Evolutionary conservation across 2,113 vertebrate genomes (phyloP), one percentile per base, ranked within the genome.

Genomic region (Nothocercus nigrocapillus): DNA sequence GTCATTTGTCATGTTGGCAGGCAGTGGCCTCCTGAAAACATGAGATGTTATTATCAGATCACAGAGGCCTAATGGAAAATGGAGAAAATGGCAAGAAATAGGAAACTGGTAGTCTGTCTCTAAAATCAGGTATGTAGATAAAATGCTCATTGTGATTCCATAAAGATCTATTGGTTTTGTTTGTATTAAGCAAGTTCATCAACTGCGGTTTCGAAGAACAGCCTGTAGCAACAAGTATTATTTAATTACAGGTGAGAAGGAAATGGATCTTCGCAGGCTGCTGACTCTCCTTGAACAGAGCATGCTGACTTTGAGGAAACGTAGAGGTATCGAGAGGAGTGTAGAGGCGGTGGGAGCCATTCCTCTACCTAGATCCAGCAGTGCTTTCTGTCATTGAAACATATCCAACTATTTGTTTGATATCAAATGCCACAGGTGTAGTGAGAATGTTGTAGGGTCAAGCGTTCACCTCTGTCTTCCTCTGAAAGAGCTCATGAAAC

Each of bases 1-100:
- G 30, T 88, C 68, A 53, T 95, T 93, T 96, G 82, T 97, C 94
- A 85, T 64, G 64, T 45, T 88, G 82, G 92, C 88, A 96, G 78
- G 40, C 76, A 70, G 20, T 89, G 87, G 62, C 58, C 34, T 90
- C 61, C 28, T 87, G 87, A 94, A 70, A 94, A 87, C 27, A 30
- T 19, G n/a, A 70, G 79, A 28, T 86, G 44, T 53, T 68, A 1
- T 91, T 89, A 64, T 8, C 34, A 49, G 34, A 89, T 89, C 59
- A 69, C 72, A 76, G 86, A 82, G 53, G 66, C 66, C 1, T 4
- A 86, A 94, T 38, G 67, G 82, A 92, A 93, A 95, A 84, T 82
- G 72, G 58, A 89, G 77, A 83, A 91, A 93, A 83, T 30, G 56
- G 68, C 40, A 85, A 40, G 85, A 95, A 89, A 74, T 89, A 32